Base-by-base conservation (phyloP, 2,797 vertebrate species). In the Gephyroberyx darwinii region DNA sequence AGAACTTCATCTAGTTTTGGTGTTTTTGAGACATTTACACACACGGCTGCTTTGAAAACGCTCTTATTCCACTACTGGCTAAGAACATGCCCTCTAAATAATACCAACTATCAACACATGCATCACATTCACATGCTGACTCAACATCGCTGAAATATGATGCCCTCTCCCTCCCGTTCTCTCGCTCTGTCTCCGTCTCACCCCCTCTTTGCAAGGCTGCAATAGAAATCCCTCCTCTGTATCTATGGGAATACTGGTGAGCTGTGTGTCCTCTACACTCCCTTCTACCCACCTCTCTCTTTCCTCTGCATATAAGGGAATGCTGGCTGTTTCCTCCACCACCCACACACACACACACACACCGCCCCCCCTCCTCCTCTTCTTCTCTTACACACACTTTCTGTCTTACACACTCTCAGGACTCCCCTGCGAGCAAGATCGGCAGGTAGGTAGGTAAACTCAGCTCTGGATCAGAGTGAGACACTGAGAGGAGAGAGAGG, bases 81-180 rank as follows among this genome's bases (percentile, higher is more conserved):
- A 39, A 53, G 37, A 76, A 77, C 65, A 50, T 70, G 70, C 67
- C 76, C 75, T 78, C 62, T 75, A 69, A 84, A 80, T 85, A 70
- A 71, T 69, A 81, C 71, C 37, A 82, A 83, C 84, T 58, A 76
- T 84, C 86, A 84, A 86, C 70, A 74, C 86, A 77, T 75, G 72
- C 86, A 88, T 90, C 81, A 55, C 81, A 66, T 84, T 79, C 77
- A 63, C 77, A 84, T 90, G 88, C 89, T 92, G 91, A 91, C 80
- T 91, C 88, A 82, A 89, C 91, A 83, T 81, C 30, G 13, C 80
- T 85, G 88, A 88, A 91, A 91, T 82, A 82, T 81, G 86, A 89
- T 82, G 71, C 85, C 58, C 60, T 17, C 67, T 31, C 72, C 7
- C 53, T 58, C 59, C n/a, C 48, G 39, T 69, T 53, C 71, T 51